phyloP scores from a whole-genome alignment of 2,888 invertebrate species.

The Nomada ferruginata region DNA sequence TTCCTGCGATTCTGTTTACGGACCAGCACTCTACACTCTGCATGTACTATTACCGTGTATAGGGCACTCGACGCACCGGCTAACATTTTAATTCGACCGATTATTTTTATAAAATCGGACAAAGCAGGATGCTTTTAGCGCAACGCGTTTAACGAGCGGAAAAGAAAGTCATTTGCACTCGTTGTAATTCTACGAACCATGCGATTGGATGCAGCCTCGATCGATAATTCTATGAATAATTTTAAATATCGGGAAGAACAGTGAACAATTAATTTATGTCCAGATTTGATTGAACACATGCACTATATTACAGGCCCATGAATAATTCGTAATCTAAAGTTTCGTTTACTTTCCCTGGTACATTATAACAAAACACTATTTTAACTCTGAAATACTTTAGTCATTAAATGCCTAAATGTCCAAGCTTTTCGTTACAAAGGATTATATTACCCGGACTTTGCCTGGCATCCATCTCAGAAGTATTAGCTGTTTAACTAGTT shows the following conservation, averaged over 20 bases:
- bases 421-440: neutral
- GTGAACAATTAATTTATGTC: neutral
- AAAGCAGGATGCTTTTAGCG: too few relatives aligned
- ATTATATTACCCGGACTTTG: neutral
- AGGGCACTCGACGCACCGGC: too few relatives aligned
- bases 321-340: neutral
- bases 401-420: neutral
- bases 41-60: neutral
- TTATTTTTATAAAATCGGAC: neutral
- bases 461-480: slow-evolving; percentile 26
- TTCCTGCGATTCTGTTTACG: neutral
- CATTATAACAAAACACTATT: neutral
- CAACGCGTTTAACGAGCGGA: too few relatives aligned
- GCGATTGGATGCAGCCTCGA: neutral
- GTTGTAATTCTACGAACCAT: neutral
- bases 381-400: too few relatives aligned
- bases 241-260: neutral
- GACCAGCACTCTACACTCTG: too few relatives aligned
- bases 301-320: neutral
- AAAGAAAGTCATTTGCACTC: too few relatives aligned
- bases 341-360: neutral
- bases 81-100: neutral
- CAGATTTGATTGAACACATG: neutral
- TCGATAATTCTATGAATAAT: neutral
- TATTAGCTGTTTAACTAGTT: slow-evolving; percentile 44